Percentiles rank a stretch among this genome's conserved stretches.
Conservation (phyloP, 2,888 invertebrate genomes). For the Pecten maximus region DNA sequence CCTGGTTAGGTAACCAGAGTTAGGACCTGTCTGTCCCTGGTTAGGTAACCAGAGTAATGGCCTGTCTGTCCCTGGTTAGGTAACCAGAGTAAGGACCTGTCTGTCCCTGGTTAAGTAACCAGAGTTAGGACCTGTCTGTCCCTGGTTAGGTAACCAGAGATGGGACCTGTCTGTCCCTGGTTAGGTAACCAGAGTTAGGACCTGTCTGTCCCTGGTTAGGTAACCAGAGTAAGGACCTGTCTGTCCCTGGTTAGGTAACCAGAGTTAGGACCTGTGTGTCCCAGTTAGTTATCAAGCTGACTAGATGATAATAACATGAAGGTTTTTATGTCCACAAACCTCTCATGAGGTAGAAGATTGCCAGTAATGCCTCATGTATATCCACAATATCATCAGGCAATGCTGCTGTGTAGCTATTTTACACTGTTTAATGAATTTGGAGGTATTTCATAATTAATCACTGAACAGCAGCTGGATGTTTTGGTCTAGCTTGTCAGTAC, state of each 20-base stretch:
- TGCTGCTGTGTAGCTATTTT: no score
- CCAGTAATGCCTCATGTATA: background rate
- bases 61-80: no score
- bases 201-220: background rate
- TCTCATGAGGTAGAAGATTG: background rate
- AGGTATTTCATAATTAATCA: no score
- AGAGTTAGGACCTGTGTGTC: background rate
- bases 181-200: background rate
- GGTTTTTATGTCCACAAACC: background rate
- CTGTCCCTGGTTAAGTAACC: background rate
- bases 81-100: no score
- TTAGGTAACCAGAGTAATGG: no score
- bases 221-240: no score
- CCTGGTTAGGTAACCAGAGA: background rate
- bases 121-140: background rate
- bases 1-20: no score
- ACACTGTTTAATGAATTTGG: no score
- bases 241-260: background rate
- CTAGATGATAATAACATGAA: background rate
- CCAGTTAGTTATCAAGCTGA: background rate
- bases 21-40: no score
- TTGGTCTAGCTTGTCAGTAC: no score
- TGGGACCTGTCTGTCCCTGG: background rate
- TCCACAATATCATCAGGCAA: no score
- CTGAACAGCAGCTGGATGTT: no score